These are phyloP conservation scores for Pelmatolapia mariae DNA, from an alignment of 2,113 vertebrate genomes.

Conservation along the genomic window DNA sequence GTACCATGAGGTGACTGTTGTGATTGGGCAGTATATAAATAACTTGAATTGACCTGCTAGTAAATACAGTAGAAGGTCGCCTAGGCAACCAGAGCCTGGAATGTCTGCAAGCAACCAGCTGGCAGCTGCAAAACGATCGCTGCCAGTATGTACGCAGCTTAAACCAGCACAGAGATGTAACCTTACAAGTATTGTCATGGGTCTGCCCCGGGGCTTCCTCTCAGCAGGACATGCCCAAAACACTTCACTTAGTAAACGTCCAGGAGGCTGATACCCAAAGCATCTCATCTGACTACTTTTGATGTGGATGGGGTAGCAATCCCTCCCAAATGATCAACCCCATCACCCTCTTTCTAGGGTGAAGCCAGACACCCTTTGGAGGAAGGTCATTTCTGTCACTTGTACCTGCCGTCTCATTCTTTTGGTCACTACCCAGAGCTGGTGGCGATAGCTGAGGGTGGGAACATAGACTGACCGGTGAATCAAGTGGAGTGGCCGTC, in stretches of 20 bases:
- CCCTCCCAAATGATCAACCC: fast-evolving
- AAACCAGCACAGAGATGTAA: not conserved
- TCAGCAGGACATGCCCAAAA: not conserved
- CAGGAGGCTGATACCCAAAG: not conserved
- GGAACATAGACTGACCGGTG: not conserved
- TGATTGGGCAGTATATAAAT: not conserved
- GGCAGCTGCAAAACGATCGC: not conserved
- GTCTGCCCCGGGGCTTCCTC: not conserved
- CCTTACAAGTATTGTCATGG: not conserved
- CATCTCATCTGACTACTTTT: not conserved
- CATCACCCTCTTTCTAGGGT: not conserved
- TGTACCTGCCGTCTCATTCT: not conserved
- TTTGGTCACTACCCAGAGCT: not conserved
- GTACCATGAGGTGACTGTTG: not conserved
- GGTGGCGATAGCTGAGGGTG: fast-evolving
- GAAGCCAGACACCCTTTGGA: not conserved
- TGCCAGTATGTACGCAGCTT: not conserved
- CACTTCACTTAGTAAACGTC: not conserved
- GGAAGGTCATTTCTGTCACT: not conserved
- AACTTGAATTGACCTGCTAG: not conserved
- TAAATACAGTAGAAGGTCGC: not conserved
- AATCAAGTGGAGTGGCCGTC: fast-evolving
- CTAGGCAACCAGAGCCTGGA: not conserved
- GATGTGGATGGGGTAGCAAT: not conserved
- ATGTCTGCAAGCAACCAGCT: not conserved